These are phyloP conservation scores for Nylanderia fulva DNA, from an alignment of 1,140 invertebrate genomes.

Conservation along the genomic window DNA sequence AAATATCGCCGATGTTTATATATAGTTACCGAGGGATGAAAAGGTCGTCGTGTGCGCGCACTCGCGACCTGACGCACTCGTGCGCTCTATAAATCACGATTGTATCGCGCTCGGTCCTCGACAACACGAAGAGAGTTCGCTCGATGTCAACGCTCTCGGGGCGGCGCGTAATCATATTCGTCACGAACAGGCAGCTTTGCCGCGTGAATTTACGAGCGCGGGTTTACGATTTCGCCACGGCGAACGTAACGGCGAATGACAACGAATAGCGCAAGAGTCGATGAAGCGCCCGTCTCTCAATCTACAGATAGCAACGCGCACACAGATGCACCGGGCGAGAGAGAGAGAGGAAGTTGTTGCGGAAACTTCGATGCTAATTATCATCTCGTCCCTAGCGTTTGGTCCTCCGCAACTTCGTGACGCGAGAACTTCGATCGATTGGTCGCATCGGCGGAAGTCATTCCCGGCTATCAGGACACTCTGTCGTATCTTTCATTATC, in stretches of 20 bases:
- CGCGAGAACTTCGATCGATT: slow-evolving; percentile 32
- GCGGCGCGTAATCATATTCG: slow-evolving; percentile 65
- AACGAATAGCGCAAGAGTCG: neutral
- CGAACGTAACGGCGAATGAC: neutral
- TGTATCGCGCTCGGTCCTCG: slow-evolving; percentile 29
- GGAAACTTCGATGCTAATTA: slow-evolving; percentile 32
- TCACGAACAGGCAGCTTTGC: slow-evolving; percentile 60
- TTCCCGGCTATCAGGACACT: slow-evolving; percentile 28
- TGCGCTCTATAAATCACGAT: slow-evolving; percentile 67
- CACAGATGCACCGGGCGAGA: no score
- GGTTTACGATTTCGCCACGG: slow-evolving; percentile 67
- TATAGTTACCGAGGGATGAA: neutral
- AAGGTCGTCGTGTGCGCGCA: slow-evolving; percentile 1
- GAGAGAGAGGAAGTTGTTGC: slow-evolving; percentile 8
- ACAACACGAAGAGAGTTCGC: slow-evolving; percentile 50
- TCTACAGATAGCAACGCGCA: neutral
- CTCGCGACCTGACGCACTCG: neutral
- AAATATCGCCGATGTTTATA: neutral
- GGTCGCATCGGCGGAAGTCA: slow-evolving; percentile 15
- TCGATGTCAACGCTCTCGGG: slow-evolving; percentile 50
- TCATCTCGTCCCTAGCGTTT: slow-evolving; percentile 10
- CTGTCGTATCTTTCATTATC: slow-evolving; percentile 41
- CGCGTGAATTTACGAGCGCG: slow-evolving; percentile 64
- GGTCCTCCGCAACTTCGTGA: neutral
- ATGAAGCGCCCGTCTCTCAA: neutral